phyloP scores from a whole-genome alignment of 2,113 vertebrate species.

The Girardinichthys multiradiatus region DNA sequence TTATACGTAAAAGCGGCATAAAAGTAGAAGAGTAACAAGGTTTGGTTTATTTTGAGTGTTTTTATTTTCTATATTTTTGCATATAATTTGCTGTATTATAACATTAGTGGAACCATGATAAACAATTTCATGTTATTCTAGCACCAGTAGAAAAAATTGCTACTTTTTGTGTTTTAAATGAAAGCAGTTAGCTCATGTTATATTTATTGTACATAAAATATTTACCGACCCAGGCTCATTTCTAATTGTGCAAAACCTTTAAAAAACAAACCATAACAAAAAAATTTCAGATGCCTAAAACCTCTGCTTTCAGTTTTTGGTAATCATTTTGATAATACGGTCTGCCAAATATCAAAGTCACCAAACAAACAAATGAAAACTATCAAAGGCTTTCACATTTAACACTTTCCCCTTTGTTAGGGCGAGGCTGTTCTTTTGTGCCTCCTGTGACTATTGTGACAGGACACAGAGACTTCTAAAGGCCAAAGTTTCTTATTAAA shows the following conservation, averaged over 20 bases:
- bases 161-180: neutral
- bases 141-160: neutral
- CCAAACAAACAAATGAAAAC: slow-evolving; percentile 68
- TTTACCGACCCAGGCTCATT: neutral
- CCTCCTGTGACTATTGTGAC: slow-evolving; percentile 76
- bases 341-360: slow-evolving; percentile 63
- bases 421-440: slow-evolving; percentile 78
- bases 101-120: neutral
- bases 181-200: neutral
- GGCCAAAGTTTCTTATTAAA: slow-evolving; percentile 88
- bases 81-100: neutral
- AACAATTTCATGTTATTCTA: neutral
- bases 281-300: neutral
- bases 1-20: neutral
- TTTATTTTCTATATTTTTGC: neutral
- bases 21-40: neutral
- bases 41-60: no score
- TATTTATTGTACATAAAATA: neutral
- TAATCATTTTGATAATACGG: slow-evolving; percentile 50
- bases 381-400: slow-evolving; percentile 77
- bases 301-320: neutral
- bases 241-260: neutral
- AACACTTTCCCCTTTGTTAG: slow-evolving; percentile 73
- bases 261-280: neutral
- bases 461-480: slow-evolving; percentile 78